Conservation (phyloP, 2,113 vertebrate species). For the Saguinus imperator region DNA sequence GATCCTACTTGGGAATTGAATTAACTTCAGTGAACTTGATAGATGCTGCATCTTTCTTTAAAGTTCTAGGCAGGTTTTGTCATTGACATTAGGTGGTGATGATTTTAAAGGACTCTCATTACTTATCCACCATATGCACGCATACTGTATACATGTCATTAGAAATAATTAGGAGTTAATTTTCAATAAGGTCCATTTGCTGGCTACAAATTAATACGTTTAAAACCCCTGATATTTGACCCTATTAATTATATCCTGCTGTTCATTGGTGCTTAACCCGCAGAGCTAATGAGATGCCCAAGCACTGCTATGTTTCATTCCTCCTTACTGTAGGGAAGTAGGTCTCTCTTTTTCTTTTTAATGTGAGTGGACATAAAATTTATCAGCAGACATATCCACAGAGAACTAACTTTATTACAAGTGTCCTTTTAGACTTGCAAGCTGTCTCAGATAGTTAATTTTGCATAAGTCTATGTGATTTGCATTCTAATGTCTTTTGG, state of each 20-base stretch:
- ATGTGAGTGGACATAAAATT: not conserved
- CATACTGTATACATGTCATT: not conserved
- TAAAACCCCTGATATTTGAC: not conserved
- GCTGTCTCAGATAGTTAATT: not conserved
- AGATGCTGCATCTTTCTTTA: not conserved
- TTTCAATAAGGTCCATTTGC: slow-evolving; percentile 2
- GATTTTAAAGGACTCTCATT: not conserved
- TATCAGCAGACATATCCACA: not conserved
- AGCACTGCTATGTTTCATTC: not conserved
- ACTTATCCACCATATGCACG: not conserved
- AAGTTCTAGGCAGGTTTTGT: not conserved
- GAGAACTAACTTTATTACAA: slow-evolving; percentile 11
- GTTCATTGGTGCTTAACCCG: not conserved
- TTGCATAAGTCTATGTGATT: not conserved
- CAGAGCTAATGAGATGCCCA: not conserved
- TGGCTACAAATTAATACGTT: not conserved
- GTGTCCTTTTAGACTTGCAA: not conserved
- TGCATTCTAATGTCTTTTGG: slow-evolving; percentile 20
- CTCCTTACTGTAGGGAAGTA: not conserved
- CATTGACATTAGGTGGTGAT: not conserved
- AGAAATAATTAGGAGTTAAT: slow-evolving; percentile 22
- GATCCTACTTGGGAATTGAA: not conserved
- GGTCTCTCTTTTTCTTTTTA: not conserved
- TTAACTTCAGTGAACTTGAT: not conserved
- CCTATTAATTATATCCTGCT: not conserved